Conservation (phyloP, 2,888 invertebrate genomes). For the Andrena dorsata region DNA sequence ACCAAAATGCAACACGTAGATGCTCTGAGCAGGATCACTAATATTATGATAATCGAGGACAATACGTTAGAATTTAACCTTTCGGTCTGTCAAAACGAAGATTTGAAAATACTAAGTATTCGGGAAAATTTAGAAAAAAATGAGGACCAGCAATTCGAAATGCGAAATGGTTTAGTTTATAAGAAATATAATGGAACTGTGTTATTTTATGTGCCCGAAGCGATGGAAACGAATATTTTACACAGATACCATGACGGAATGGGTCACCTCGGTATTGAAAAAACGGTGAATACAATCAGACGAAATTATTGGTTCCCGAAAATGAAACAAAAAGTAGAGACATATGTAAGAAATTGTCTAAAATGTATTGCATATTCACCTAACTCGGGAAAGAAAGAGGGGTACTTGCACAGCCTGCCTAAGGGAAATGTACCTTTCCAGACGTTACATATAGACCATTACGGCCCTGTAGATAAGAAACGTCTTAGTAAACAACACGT, state of each 20-base stretch:
- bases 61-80: too few species aligned
- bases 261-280: conserved; percentile 9
- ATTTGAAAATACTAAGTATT: too few species aligned
- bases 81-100: too few species aligned
- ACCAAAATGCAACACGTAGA: not conserved
- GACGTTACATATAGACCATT: conserved; percentile 14
- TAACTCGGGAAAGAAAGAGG: not conserved
- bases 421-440: conserved; percentile 10
- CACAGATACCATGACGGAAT: conserved; percentile 21
- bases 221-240: not conserved
- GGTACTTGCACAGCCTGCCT: not conserved
- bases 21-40: too few species aligned
- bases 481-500: conserved; percentile 38
- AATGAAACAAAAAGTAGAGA: conserved; percentile 2
- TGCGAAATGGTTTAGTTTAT: conserved; percentile 23
- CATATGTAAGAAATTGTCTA: not conserved
- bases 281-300: not conserved
- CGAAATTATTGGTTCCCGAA: conserved; percentile 13
- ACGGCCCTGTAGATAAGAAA: conserved; percentile 4
- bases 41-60: too few species aligned
- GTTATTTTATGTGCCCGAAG: conserved; percentile 3
- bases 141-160: conserved; percentile 8
- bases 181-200: not conserved
- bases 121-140: not conserved
- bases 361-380: conserved; percentile 25